Conservation (phyloP, 2,888 invertebrate species). For the Melanchra persicariae region DNA sequence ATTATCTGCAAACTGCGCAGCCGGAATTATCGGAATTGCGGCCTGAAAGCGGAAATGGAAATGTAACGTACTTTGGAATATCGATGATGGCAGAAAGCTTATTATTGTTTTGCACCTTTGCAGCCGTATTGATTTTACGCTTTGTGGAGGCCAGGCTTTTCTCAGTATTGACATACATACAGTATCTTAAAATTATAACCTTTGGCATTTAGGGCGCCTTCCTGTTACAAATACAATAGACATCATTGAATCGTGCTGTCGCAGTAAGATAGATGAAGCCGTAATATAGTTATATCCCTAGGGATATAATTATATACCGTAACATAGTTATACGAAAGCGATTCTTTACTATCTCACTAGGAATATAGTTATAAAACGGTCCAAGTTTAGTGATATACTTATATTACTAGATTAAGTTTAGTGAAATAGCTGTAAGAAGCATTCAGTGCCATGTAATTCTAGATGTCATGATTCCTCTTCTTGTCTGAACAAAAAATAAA, state of each 20-base stretch:
- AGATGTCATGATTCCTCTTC: too few relatives aligned
- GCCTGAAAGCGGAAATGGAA: constrained; percentile 59
- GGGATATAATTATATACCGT: too few relatives aligned
- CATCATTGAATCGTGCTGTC: constrained; percentile 1
- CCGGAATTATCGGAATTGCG: constrained; percentile 48
- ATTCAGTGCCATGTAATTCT: too few relatives aligned
- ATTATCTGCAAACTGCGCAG: constrained; percentile 39
- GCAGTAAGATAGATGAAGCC: too few relatives aligned
- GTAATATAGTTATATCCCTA: too few relatives aligned
- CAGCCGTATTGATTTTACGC: constrained; percentile 30
- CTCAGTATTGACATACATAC: neutral
- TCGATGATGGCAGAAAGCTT: constrained; percentile 23
- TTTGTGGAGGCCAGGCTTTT: neutral
- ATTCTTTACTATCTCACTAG: too few relatives aligned
- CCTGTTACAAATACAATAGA: constrained; percentile 1
- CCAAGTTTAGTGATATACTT: too few relatives aligned
- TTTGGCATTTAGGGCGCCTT: constrained; percentile 3
- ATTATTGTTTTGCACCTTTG: constrained; percentile 38
- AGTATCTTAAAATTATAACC: constrained; percentile 1
- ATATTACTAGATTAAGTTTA: too few relatives aligned
- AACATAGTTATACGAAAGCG: too few relatives aligned
- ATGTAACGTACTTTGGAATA: constrained; percentile 36
- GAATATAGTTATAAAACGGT: too few relatives aligned
- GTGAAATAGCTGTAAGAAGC: too few relatives aligned
- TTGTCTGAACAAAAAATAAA: too few relatives aligned